Base-by-base conservation (phyloP, 2,113 vertebrate species). In the Sakesphorus luctuosus region DNA sequence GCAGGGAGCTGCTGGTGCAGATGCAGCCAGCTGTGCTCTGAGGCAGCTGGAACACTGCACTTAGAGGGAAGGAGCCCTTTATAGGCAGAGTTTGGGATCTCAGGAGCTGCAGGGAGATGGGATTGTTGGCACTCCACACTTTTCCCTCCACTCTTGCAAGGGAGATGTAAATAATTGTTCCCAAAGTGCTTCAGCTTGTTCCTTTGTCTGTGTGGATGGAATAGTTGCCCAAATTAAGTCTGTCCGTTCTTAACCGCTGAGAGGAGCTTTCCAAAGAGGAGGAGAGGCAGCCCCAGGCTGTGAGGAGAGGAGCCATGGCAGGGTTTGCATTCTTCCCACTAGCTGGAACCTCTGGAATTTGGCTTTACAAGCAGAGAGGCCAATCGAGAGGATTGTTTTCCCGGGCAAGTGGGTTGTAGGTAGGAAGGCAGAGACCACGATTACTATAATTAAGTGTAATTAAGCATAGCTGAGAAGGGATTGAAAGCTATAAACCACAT, bases 71-170 rank as follows among this genome's bases (percentile, higher is more conserved):
- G 83, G 89, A 78, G 18, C 1, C 2, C 3, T 49, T 24, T 49
- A 13, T 7, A 10, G 52, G 87, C 63, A 58, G 36, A 16, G 66
- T 63, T 78, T 25, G 83, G 67, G 78, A 28, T 35, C 63, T 21
- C 2, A 8, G 77, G 65, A 69, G 7, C 7, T 18, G 66, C 61
- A 14, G 56, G 66, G 75, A 61, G 26, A 9, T 7, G 56, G 47
- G 16, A 35, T 35, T 1, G 6, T 1, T 2, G 23, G 35, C 35
- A 0, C 55, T 33, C 31, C 16, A 0, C 46, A 3, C n/a, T 36
- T 28, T n/a, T 1, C 55, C 75, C 53, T 53, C 16, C 0, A 15
- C 55, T 50, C 92, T 4, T 3, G 13, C 17, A 13, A 3, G 9
- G 2, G 11, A 55, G 50, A 14, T 58, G 65, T 12, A 25, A 58